Base-by-base conservation (phyloP, 2,113 vertebrate genomes). In the Chloebia gouldiae region DNA sequence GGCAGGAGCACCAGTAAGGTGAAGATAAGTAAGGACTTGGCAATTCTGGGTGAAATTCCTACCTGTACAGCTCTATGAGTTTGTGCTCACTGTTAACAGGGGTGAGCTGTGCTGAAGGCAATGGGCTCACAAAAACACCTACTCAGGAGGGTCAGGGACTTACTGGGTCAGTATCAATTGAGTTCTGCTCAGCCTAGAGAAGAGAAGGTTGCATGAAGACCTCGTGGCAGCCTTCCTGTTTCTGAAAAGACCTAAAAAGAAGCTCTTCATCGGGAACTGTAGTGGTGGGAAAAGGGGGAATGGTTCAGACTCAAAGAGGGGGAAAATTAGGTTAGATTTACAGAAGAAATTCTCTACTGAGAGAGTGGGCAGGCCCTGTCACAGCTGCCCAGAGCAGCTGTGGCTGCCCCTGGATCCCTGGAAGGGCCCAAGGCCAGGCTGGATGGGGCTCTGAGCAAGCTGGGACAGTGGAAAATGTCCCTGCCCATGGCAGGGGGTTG, bases 401-500 rank as follows among this genome's bases (percentile, higher is more conserved):
- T 44, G 59, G 21, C 2, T 80, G 31, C 11, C 14, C 22, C 22
- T 53, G 51, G 28, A 66, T 21, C 23, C 60, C 45, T 51, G 13
- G 6, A 3, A 81, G 37, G 13, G n/a, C 19, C 2, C 27, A 19
- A 51, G 51, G 37, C 23, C 68, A 73, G 45, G 15, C 0, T 73
- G 60, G 60, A 39, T 39, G n/a, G 35, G 33, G 16, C 45, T 75
- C 5, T 8, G 1, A 39, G 13, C 33, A 53, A 1, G 13, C 33
- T 53, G 69, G 19, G 0, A 0, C 8, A 1, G 39, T 21, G 20
- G 23, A 44, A 72, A 6, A 8, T 65, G 21, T 72, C 42, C 15
- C 59, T 72, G 59, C 24, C n/a, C 57, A 31, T 4, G 25, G 25
- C 21, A 37, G 47, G 6, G 28, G 16, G 7, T 2, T 72, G 76